phyloP scores from a whole-genome alignment of 1,140 invertebrate genomes.

The Atta cephalotes region DNA sequence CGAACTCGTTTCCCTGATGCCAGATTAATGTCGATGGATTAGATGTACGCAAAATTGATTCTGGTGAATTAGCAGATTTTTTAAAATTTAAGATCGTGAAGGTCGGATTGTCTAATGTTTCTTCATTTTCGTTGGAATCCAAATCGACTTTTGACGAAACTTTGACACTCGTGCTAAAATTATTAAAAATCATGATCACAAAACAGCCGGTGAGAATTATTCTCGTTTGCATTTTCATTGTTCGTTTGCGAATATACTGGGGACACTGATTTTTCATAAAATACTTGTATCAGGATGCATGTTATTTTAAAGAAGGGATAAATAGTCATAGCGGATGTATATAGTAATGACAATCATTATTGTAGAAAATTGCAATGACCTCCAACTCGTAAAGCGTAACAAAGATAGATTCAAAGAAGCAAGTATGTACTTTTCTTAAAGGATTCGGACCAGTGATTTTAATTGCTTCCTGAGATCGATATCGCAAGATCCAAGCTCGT shows the following conservation, averaged over 20 bases:
- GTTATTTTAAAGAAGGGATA: constrained; percentile 62
- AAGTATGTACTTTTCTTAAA: neutral
- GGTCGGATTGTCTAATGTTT: neutral
- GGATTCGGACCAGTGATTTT: constrained; percentile 28
- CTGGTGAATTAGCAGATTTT: neutral
- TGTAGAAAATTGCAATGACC: constrained; percentile 72
- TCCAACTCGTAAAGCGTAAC: constrained; percentile 52
- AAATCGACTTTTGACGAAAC: constrained; percentile 67
- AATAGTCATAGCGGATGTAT: constrained; percentile 58
- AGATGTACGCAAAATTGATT: neutral
- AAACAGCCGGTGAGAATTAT: neutral
- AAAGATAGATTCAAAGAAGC: neutral
- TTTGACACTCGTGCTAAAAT: constrained; percentile 4
- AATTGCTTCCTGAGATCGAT: constrained; percentile 68
- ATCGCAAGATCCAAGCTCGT: constrained; percentile 4
- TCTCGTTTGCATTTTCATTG: constrained; percentile 43
- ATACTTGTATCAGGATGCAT: neutral
- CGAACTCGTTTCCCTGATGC: neutral
- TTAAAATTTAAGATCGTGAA: neutral
- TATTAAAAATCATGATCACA: neutral
- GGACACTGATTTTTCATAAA: constrained; percentile 48
- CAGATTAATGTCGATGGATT: neutral
- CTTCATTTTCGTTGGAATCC: constrained; percentile 36
- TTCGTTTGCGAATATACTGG: constrained; percentile 17
- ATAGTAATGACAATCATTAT: constrained; percentile 73